Evolutionary conservation across 1,140 invertebrate species (phyloP), one percentile per base, ranked within the genome.

Genomic region (Lepidotrigona ventralis): DNA sequence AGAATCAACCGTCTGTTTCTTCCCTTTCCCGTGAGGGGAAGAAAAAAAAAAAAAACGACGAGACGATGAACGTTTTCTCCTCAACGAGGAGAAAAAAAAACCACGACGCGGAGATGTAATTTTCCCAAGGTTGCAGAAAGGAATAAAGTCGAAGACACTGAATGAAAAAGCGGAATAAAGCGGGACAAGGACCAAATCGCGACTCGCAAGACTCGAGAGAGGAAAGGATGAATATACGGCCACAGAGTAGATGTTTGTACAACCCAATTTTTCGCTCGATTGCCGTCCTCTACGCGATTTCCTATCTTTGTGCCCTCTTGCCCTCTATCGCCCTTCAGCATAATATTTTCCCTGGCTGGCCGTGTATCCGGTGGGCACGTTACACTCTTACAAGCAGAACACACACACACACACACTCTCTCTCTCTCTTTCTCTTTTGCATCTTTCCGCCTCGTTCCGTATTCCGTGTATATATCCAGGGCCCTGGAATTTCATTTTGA

Each of bases 191-290:
- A 12, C 8, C 46, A 56, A 21, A 58, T 26, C 60, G 70, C 29
- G 79, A 78, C 17, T 23, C 21, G 60, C 9, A 17, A 23, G 54
- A 15, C 66, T 46, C 23, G 66, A 46, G 8, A 75, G 33, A 39
- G 75, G 60, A 81, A 78, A 81, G 39, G 78, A 87, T 71, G 77
- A 77, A 63, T 79, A 78, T 64, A n/a, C 46, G 17, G 46, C 33
- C 21, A 54, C 79, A 72, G 84, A 56, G 84, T 78, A 85, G 86
- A 89, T 88, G 89, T 90, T 90, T 90, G 86, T 89, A 81, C 89
- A 89, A 88, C 84, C 86, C 86, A 90, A 90, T 90, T 90, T 90
- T 88, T 87, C 88, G 79, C 81, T 70, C 86, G 89, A 90, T 90
- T 88, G 89, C 82, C 84, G 58, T 46, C 78, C 83, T 64, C 76